Evolutionary conservation across 2,113 vertebrate genomes (phyloP).

Genomic region (Entomyzon cyanotis): DNA sequence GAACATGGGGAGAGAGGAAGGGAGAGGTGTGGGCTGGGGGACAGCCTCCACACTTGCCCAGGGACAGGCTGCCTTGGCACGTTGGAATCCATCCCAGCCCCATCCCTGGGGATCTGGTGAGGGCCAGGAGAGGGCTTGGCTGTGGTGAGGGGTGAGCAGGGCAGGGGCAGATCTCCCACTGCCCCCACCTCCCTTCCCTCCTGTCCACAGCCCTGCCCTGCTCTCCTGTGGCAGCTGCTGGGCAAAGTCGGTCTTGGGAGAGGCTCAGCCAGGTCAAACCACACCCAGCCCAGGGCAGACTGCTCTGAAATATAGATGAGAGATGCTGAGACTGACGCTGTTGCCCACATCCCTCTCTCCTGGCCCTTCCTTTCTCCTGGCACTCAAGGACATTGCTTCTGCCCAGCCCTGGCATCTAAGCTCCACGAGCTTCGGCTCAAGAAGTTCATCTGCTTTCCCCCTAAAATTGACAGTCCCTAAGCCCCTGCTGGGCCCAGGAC

Average conservation of each 20-base stretch:
- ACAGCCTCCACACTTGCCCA: neutral
- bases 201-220: neutral
- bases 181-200: neutral
- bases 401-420: neutral
- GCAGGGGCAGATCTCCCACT: neutral
- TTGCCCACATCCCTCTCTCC: neutral
- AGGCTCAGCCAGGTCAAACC: neutral
- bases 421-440: neutral
- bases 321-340: neutral
- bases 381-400: neutral
- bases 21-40: neutral
- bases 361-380: neutral
- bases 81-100: neutral
- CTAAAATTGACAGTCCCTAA: neutral
- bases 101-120: too few species aligned
- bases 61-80: neutral
- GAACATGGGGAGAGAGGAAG: neutral
- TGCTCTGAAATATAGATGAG: fast-evolving
- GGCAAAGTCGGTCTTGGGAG: neutral
- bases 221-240: neutral
- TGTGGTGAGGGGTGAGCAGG: fast-evolving
- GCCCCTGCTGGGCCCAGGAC: neutral
- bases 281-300: neutral
- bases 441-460: neutral
- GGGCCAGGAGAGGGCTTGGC: neutral